A percentile compares a stretch with the other conserved stretches of the same genome.
Conservation (phyloP, 2,888 invertebrate genomes). For the Drosophila setosimentum region DNA sequence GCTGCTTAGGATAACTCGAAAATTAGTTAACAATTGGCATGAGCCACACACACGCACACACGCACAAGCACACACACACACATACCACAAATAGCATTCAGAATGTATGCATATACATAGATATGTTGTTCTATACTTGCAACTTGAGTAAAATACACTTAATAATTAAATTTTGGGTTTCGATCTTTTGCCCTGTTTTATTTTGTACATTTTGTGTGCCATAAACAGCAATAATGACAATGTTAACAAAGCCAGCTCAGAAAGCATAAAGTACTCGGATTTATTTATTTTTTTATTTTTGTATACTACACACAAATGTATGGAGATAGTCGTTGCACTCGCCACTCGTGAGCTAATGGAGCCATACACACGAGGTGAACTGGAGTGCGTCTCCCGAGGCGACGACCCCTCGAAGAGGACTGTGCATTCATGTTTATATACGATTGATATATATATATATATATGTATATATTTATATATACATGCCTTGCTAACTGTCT, state of each 20-base stretch:
- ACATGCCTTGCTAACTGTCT: neutral
- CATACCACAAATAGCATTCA: neutral
- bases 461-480: no score
- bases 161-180: conserved; percentile 5
- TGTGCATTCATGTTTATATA: conserved; percentile 1
- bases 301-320: neutral
- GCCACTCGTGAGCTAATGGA: conserved; percentile 17
- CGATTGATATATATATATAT: neutral
- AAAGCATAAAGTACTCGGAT: conserved; percentile 2
- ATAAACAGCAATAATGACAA: conserved; percentile 3
- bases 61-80: neutral
- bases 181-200: conserved; percentile 13
- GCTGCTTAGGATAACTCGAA: conserved; percentile 43
- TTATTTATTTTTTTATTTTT: conserved; percentile 18
- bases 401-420: conserved; percentile 28
- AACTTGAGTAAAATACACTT: neutral
- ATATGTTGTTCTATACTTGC: neutral
- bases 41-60: conserved; percentile 20
- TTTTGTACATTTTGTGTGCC: neutral
- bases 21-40: conserved; percentile 48
- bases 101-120: neutral
- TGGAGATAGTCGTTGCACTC: conserved; percentile 32
- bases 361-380: conserved; percentile 22
- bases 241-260: conserved; percentile 3
- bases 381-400: conserved; percentile 27